Evolutionary conservation across 92 coral and sea anemone genomes (phyloP).

Genomic region (Siderastrea siderea): DNA sequence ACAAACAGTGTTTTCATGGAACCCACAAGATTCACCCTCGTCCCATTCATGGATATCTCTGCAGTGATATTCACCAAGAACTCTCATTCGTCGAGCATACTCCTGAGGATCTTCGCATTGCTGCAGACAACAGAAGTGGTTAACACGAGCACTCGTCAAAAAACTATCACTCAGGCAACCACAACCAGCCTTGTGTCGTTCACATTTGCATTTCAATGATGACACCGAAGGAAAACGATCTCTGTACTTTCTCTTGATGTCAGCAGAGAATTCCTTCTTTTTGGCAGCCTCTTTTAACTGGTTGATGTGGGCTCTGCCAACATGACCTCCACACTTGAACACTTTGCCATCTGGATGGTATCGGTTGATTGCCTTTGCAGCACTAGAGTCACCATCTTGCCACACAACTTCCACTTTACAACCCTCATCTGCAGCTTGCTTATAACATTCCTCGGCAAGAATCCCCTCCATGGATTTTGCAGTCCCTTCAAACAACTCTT

Average conservation of each 20-base stretch:
- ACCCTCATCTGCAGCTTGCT: conserved; percentile 22
- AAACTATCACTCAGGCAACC: conserved; percentile 45
- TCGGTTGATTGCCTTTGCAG: conserved; percentile 20
- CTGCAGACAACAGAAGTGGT: too few species aligned
- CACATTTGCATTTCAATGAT: conserved; percentile 26
- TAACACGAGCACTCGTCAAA: conserved; percentile 19
- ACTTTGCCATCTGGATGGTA: not conserved
- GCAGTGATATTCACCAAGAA: not conserved
- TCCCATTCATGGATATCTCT: not conserved
- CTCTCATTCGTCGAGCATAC: not conserved
- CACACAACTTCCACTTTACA: conserved; percentile 48
- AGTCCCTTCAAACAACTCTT: too few species aligned
- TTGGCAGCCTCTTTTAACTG: too few species aligned
- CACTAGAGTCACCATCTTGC: conserved; percentile 24
- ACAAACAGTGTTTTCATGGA: not conserved
- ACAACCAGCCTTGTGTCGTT: conserved; percentile 39
- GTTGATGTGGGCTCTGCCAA: conserved; percentile 47
- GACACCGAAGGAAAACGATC: conserved; percentile 27
- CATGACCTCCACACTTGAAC: conserved; percentile 56
- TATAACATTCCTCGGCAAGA: conserved; percentile 32
- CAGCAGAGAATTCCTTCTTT: conserved; percentile 39
- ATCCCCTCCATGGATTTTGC: conserved; percentile 46
- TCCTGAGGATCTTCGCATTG: not conserved
- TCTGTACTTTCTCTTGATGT: not conserved
- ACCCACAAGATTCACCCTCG: not conserved